Percentiles rank a stretch among this genome's conserved stretches.
phyloP scores from a whole-genome alignment of 1,140 invertebrate genomes.

The Polypedilum vanderplanki region DNA sequence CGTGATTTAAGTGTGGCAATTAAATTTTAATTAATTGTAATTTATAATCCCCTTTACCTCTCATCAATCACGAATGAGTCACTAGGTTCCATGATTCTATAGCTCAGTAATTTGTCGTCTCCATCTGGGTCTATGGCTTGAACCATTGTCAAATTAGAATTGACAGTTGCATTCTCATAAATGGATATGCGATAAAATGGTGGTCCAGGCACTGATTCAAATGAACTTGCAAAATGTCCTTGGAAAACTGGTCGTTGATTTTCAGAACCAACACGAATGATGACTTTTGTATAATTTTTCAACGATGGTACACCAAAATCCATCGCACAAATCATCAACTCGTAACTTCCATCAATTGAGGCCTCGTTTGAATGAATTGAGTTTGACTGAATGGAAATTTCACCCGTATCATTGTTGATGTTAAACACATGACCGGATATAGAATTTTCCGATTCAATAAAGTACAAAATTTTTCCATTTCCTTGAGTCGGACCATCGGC shows the following conservation, averaged over 20 bases:
- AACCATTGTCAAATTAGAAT: constrained; percentile 62
- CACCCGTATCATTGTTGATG: constrained; percentile 60
- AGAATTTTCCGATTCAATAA: constrained; percentile 61
- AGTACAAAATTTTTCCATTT: constrained; percentile 58
- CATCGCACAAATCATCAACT: constrained; percentile 60
- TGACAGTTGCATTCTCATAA: constrained; percentile 59
- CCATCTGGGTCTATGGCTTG: constrained; percentile 69
- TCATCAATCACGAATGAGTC: constrained; percentile 74
- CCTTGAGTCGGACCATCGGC: constrained; percentile 62
- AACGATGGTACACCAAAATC: constrained; percentile 61
- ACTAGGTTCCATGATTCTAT: constrained; percentile 66
- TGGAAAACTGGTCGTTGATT: constrained; percentile 70
- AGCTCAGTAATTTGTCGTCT: constrained; percentile 58
- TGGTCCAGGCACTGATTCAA: constrained; percentile 50
- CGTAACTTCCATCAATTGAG: constrained; percentile 59
- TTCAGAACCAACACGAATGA: constrained; percentile 63
- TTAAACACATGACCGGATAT: constrained; percentile 51
- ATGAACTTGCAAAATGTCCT: constrained; percentile 55
- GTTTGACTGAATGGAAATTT: constrained; percentile 53
- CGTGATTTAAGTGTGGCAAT: not conserved
- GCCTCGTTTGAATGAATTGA: constrained; percentile 62
- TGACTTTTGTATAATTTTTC: constrained; percentile 56
- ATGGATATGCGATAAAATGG: constrained; percentile 62
- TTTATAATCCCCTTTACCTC: constrained; percentile 44
- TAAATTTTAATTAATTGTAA: constrained; percentile 31